Conservation (phyloP, 2,113 vertebrate genomes). For the Numida meleagris region DNA sequence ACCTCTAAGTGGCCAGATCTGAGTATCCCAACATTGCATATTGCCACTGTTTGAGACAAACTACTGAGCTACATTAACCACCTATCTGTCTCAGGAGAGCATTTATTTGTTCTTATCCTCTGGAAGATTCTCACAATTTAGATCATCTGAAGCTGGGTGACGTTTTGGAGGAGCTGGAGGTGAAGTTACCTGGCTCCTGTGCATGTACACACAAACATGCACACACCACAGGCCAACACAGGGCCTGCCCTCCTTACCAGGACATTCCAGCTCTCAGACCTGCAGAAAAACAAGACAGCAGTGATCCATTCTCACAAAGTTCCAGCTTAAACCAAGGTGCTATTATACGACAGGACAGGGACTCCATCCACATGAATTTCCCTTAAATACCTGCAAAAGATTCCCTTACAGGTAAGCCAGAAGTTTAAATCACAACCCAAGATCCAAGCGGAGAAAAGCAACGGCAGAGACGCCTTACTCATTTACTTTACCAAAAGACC, state of each 20-base stretch:
- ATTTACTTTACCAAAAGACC: not conserved
- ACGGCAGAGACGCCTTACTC: not conserved
- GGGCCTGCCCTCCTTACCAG: not conserved
- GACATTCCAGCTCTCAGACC: not conserved
- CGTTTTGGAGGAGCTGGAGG: not conserved
- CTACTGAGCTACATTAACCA: not conserved
- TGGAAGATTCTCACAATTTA: not conserved
- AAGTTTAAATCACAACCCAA: not conserved
- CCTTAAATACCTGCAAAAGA: not conserved
- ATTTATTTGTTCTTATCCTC: not conserved
- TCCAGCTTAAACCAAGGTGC: not conserved
- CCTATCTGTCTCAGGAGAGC: not conserved
- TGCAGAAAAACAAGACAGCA: too few species aligned
- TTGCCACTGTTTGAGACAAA: not conserved
- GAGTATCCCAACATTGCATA: too few species aligned
- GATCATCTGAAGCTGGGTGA: not conserved
- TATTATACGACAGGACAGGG: not conserved
- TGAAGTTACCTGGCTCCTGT: rapidly evolving
- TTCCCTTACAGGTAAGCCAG: not conserved
- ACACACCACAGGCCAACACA: rapidly evolving
- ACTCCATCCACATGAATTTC: not conserved
- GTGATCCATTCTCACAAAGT: not conserved
- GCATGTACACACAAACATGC: rapidly evolving
- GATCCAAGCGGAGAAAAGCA: not conserved
- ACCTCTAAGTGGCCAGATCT: not conserved